Percentiles rank a stretch among this genome's conserved stretches.
phyloP scores from a whole-genome alignment of 2,888 invertebrate genomes.

The Himalopsyche kuldschensis region DNA sequence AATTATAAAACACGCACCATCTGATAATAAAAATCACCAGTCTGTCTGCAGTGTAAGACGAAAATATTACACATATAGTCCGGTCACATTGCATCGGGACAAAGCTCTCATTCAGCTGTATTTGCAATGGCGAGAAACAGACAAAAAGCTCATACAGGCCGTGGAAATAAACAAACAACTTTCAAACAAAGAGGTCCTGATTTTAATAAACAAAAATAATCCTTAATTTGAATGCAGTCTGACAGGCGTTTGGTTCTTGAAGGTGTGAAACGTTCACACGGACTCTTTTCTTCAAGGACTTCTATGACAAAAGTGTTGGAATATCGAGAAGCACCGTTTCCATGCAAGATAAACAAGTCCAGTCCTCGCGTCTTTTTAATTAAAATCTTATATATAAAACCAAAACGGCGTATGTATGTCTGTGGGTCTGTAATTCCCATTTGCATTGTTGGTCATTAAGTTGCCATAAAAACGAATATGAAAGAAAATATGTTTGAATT shows the following conservation, averaged over 20 bases:
- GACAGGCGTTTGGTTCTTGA: neutral
- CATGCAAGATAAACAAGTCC: too few species aligned
- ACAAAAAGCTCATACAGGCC: neutral
- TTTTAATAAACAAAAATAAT: neutral
- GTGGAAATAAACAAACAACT: neutral
- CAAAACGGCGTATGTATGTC: too few species aligned
- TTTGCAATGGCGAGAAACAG: neutral
- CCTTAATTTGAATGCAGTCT: neutral
- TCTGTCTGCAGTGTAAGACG: too few species aligned
- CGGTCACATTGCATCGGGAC: neutral
- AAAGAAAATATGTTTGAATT: too few species aligned
- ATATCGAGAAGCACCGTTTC: neutral
- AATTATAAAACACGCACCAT: too few species aligned
- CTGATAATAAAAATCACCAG: too few species aligned
- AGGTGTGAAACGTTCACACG: conserved; percentile 37
- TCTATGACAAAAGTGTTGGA: neutral
- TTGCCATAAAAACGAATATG: too few species aligned
- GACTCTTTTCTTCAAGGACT: neutral
- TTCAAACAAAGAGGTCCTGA: neutral
- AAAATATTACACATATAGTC: neutral
- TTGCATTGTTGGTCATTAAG: too few species aligned
- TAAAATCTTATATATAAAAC: too few species aligned
- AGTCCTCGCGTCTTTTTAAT: too few species aligned
- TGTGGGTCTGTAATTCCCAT: too few species aligned
- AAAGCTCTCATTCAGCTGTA: neutral